phyloP scores from a whole-genome alignment of 1,140 invertebrate species.

The Mylabris phalerata region DNA sequence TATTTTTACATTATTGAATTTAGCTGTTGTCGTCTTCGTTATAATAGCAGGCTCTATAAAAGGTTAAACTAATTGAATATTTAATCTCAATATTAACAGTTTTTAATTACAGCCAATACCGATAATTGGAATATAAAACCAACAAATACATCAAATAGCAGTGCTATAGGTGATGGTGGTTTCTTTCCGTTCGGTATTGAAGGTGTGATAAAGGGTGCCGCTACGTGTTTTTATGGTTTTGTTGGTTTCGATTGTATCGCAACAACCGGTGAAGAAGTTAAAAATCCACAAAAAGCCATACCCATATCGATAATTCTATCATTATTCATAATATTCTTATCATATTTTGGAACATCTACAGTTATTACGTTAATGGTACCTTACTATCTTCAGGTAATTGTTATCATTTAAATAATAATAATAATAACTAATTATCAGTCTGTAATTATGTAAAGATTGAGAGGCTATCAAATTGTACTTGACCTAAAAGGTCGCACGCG shows the following conservation, averaged over 20 bases:
- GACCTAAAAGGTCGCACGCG: no score
- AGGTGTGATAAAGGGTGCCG: slow-evolving; percentile 80
- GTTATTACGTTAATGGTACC: slow-evolving; percentile 91
- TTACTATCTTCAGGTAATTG: slow-evolving; percentile 73
- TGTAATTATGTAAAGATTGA: no score
- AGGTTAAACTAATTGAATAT: slow-evolving; percentile 40
- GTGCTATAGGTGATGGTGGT: slow-evolving; percentile 57
- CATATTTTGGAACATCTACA: slow-evolving; percentile 80
- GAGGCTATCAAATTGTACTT: no score
- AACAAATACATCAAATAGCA: slow-evolving; percentile 47
- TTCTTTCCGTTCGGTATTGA: slow-evolving; percentile 80
- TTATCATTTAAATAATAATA: not conserved
- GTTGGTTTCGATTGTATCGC: slow-evolving; percentile 89
- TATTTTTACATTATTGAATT: slow-evolving; percentile 75
- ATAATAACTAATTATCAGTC: no score
- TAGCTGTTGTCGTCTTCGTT: slow-evolving; percentile 76
- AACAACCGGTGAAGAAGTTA: slow-evolving; percentile 78
- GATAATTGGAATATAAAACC: slow-evolving; percentile 60
- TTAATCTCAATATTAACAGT: slow-evolving; percentile 6
- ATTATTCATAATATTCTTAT: slow-evolving; percentile 67
- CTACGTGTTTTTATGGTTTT: slow-evolving; percentile 89
- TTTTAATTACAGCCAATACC: slow-evolving; percentile 46
- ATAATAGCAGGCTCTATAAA: slow-evolving; percentile 73
- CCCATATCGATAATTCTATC: slow-evolving; percentile 81
- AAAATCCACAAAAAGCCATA: slow-evolving; percentile 81